These are phyloP conservation scores for Sinocyclocheilus maitianheensis DNA, from an alignment of 2,113 vertebrate genomes.

Conservation along the genomic window DNA sequence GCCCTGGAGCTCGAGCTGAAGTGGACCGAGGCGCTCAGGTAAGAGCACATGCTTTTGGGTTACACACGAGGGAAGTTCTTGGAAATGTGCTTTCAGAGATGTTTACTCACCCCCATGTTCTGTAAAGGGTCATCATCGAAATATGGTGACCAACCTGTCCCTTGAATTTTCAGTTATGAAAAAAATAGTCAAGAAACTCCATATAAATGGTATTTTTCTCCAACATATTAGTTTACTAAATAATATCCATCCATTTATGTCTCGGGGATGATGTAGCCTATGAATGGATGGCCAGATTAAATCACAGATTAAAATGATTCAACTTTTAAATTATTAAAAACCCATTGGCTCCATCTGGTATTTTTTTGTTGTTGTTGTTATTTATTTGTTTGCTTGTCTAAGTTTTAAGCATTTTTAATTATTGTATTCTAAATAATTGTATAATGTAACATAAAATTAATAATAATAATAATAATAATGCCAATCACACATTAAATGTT, in stretches of 20 bases:
- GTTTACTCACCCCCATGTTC: background rate
- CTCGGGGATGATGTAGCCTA: no score
- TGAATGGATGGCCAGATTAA: no score
- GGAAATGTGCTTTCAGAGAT: background rate
- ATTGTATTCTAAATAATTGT: background rate
- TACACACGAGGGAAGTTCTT: background rate
- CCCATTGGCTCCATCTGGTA: no score
- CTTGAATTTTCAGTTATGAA: background rate
- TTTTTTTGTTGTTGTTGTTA: no score
- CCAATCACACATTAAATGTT: background rate
- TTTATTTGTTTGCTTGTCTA: no score
- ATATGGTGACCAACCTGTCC: background rate
- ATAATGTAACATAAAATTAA: background rate
- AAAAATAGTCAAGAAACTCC: background rate
- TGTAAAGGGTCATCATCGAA: background rate
- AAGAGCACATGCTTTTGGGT: constrained; percentile 14
- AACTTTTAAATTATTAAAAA: no score
- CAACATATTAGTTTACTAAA: background rate
- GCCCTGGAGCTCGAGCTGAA: constrained; percentile 94
- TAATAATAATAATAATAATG: background rate
- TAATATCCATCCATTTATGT: no score
- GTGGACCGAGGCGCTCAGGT: constrained; percentile 97
- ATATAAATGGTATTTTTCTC: background rate
- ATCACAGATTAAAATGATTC: no score
- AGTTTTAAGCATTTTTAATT: no score